Evolutionary conservation across 2,888 invertebrate genomes (phyloP), one percentile per base, ranked within the genome.

Genomic region (Watsonalla cultraria): DNA sequence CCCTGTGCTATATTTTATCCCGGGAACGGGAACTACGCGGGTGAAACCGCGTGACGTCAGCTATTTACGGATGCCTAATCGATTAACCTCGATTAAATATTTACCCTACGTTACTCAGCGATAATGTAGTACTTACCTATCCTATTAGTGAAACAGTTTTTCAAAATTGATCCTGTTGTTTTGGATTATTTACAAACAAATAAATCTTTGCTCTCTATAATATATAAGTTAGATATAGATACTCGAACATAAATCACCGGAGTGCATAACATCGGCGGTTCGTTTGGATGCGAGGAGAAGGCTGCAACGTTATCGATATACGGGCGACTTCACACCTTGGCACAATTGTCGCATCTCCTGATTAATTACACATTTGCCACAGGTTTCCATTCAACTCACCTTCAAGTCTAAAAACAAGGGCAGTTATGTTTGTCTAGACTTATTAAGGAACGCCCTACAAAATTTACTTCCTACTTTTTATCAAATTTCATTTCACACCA

Each of bases 291-390:
- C 54, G 52, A 24, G 24, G 63, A 70, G 77, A 76, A 83, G 83
- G 84, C 74, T 85, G 78, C 73, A 66, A 54, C 64, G 78, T 84
- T 86, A 86, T 86, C 89, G 63, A 57, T 70, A 90, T 90, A 85
- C 86, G 90, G 90, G 90, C 77, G 64, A 62, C 62, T 67, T 62
- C 66, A 75, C 66, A 76, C 89, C 89, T 86, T 89, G 89, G 78
- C 89, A 80, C 77, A 73, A 68, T 80, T 88, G 64, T 63, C 57
- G 63, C 70, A 70, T 76, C 79, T 80, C 73, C 74, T 74, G 71
- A 74, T 67, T 74, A 75, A 75, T 70, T 62, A 62, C 65, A 57
- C 51, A 60, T 57, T 63, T 56, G 54, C 64, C 76, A 72, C 75
- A 76, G 68, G 78, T 49, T 82, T 81, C 80, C 83, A 82, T 66